A percentile compares a stretch with the other conserved stretches of the same genome.
Evolutionary conservation across 2,888 invertebrate species (phyloP).

Genomic region (Zele albiditarsus): DNA sequence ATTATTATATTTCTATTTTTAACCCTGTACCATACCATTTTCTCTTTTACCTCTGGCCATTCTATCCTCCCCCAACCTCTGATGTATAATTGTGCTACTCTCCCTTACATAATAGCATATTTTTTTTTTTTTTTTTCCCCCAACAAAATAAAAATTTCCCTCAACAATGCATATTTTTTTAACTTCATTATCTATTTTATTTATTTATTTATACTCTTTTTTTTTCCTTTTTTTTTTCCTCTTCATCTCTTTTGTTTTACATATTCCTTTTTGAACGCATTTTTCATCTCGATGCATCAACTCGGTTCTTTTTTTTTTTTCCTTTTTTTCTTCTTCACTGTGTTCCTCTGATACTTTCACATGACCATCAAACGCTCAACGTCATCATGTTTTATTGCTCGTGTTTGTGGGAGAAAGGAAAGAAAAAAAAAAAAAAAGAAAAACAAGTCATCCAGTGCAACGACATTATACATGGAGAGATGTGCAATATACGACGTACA

Average conservation of each 20-base stretch:
- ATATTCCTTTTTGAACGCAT: neutral
- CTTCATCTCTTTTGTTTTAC: neutral
- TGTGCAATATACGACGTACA: constrained; percentile 23
- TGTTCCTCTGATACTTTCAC: neutral
- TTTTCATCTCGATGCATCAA: too few relatives aligned
- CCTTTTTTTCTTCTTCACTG: neutral
- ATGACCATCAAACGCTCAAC: constrained; percentile 7
- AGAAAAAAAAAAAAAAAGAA: neutral
- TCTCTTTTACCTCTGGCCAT: neutral
- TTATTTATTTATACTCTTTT: neutral
- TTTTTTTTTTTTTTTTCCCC: neutral
- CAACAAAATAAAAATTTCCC: neutral
- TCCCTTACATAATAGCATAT: neutral
- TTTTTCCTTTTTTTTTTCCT: neutral
- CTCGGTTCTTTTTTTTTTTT: neutral
- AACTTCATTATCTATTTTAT: neutral
- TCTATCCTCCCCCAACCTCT: neutral
- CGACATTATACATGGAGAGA: constrained; percentile 8
- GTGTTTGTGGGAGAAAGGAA: neutral
- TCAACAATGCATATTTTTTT: neutral
- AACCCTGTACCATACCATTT: neutral
- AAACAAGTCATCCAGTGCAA: neutral
- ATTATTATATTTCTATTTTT: neutral
- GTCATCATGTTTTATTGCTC: neutral
- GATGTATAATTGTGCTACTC: neutral